Conservation (phyloP, 2,113 vertebrate species). For the Gnathonemus longibarbis region DNA sequence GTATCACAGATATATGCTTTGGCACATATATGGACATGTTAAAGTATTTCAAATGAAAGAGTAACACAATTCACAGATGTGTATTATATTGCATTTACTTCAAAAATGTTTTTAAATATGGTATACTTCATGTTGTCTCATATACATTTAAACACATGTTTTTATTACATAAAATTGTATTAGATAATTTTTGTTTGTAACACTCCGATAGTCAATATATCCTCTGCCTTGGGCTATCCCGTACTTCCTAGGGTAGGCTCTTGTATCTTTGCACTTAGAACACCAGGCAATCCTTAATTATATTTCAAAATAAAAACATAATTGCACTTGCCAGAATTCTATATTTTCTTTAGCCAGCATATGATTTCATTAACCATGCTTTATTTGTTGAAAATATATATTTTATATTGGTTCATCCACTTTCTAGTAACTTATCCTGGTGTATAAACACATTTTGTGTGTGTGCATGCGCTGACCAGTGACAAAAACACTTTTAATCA, state of each 20-base stretch:
- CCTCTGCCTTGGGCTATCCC: background rate
- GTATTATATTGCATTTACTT: background rate
- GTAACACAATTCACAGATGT: background rate
- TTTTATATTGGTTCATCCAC: background rate
- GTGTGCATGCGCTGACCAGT: background rate
- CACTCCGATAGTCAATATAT: background rate
- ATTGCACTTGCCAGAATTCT: background rate
- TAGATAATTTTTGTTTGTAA: background rate
- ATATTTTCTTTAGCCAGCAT: background rate
- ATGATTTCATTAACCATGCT: background rate
- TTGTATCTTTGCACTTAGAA: background rate
- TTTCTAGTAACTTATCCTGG: background rate
- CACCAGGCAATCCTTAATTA: background rate
- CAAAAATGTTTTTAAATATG: background rate
- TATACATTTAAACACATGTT: background rate
- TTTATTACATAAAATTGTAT: background rate
- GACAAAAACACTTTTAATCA: background rate
- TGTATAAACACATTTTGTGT: background rate
- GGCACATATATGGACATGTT: background rate
- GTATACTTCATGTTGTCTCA: background rate
- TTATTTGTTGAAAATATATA: background rate
- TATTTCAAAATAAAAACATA: background rate
- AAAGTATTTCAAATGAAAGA: background rate
- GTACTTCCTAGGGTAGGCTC: background rate
- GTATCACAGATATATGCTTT: background rate